Evolutionary conservation across 2,797 vertebrate genomes (phyloP), one percentile per base, ranked within the genome.

Genomic region (Eremophila alpestris): DNA sequence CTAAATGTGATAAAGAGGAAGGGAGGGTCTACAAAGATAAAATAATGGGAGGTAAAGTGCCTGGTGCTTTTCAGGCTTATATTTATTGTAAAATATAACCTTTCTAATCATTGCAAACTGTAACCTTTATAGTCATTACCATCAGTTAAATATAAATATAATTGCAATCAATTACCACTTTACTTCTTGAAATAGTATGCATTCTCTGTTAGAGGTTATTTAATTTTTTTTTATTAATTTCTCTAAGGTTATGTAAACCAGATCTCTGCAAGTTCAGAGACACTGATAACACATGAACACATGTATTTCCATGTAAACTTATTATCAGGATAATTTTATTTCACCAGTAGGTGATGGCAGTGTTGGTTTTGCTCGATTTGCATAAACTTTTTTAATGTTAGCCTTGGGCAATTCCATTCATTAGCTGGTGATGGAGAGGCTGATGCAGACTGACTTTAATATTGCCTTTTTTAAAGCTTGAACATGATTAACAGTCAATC

Each of bases 61-160:
- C 43, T 71, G 69, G 60, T 87, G 32, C 76, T 87, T 82, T 27
- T 77, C 49, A 75, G 69, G 20, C 24, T 86, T 87, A 13, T 65
- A 63, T 60, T 93, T 94, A 83, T 76, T 93, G 30, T 43, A 78
- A 96, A 96, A 93, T 92, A 54, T 90, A 90, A 89, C 55, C 10
- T 38, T 59, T 38, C 29, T 45, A 45, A 76, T 84, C 7, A 58
- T 65, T 43, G 26, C 27, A 58, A 84, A 96, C 89, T 87, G 38
- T 90, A 91, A 92, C 40, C 11, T 94, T 95, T 95, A 41, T 54
- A 59, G 83, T 68, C 38, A 93, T 95, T 96, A 83, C 23, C 14
- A 75, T 45, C 7, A 96, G 71, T 90, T 94, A 96, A 95, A 85
- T 54, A 87, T 74, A 94, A 90, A 89, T 83, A 65, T 92, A 93